phyloP scores from a whole-genome alignment of 2,113 vertebrate genomes.

The Ciconia maguari region DNA sequence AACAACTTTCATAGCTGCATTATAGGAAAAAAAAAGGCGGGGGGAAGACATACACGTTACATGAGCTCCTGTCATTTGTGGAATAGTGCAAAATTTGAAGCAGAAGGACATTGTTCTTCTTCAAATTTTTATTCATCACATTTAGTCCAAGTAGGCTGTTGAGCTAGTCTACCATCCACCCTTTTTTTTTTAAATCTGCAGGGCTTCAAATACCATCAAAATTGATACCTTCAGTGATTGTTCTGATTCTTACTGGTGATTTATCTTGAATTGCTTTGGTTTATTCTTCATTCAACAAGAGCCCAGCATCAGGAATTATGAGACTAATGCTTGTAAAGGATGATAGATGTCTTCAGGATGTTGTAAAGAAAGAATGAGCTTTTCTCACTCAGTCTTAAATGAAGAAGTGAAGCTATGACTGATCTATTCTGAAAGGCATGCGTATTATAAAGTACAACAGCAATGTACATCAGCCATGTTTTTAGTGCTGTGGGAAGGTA shows the following conservation, averaged over 20 bases:
- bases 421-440: neutral
- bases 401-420: neutral
- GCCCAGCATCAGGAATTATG: neutral
- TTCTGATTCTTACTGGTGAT: neutral
- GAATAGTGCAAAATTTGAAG: neutral
- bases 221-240: neutral
- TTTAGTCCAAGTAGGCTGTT: neutral
- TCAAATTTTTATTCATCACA: neutral
- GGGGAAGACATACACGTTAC: neutral
- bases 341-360: neutral
- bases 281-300: neutral
- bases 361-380: neutral
- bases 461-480: neutral
- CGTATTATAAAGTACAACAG: neutral
- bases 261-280: neutral
- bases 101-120: neutral
- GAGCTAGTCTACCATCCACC: neutral
- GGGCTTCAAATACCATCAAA: neutral
- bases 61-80: neutral
- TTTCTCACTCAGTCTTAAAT: neutral
- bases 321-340: neutral
- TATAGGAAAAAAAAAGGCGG: neutral
- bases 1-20: neutral
- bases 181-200: neutral
- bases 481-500: neutral